Evolutionary conservation across 2,797 vertebrate genomes (phyloP), one percentile per base, ranked within the genome.

Genomic region (Acanthis flammea): DNA sequence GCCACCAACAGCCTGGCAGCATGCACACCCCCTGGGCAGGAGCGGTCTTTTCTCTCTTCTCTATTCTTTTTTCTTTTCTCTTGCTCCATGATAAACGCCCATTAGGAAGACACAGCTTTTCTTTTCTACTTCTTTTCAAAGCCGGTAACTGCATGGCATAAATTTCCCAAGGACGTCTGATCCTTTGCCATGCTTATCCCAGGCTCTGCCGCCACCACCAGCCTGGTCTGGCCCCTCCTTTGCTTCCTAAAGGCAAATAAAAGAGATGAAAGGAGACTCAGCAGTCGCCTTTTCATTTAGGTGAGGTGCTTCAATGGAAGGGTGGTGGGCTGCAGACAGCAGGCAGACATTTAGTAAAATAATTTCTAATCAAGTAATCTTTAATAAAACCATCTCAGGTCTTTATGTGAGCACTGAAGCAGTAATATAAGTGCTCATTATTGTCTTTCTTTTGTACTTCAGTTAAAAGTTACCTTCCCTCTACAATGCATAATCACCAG

Each of bases 381-480:
- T 91, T 81, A 94, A 92, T 70, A 79, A 92, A 96, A 71, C 44
- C 53, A 53, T 70, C 57, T 89, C 48, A 75, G 51, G 71, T 74
- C 74, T 86, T 96, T 72, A 68, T 88, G 93, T 74, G 80, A 73
- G 57, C 66, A 90, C 57, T 1, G 1, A 92, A 65, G 86, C 83
- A 86, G 61, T 45, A 93, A 83, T 55, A 14, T 25, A 78, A 88
- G 53, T 31, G n/a, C 58, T 92, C 53, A 63, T 86, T 92, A 83
- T 50, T 74, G 73, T 71, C 72, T 88, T 95, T 92, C 88, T 94
- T 93, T 90, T 90, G 61, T 92, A 94, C 50, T 93, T 90, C 54
- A 83, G 76, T 92, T 94, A 80, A 96, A 96, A 96, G 81, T 84
- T 90, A 75, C 83, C 71, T 92, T 86, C 50, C 35, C 71, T 89